Evolutionary conservation across 1,140 invertebrate species (phyloP), one percentile per base, ranked within the genome.

Genomic region (Drosophila yakuba): DNA sequence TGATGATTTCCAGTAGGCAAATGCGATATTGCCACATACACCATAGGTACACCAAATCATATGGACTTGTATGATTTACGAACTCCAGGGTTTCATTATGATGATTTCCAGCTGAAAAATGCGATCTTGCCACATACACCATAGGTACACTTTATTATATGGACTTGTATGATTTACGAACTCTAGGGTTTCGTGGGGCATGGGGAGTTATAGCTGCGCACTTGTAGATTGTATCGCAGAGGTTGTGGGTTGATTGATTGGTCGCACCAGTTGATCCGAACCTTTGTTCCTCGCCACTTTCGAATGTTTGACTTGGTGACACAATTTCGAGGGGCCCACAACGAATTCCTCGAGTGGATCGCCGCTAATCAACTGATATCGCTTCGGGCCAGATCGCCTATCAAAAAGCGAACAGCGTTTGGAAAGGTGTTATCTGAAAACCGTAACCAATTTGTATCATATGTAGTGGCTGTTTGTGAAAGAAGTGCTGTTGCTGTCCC

Each of bases 181-280:
- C 51, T 28, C 47, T 11, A 39, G 1, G 44, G 20, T n/a, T 35
- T 66, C 58, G 61, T 61, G 10, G 6, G 25, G 17, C 1, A 7
- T 43, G 55, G 43, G 56, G 35, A 17, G 11, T 11, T 17, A 48
- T 20, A 14, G 69, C 25, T n/a, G 17, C 48, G 64, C 52, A 64
- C 57, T 75, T 81, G 67, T 71, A 86, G 82, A 86, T 85, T 61
- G 28, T 86, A 85, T 85, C 82, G 57, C 50, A 35, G 23, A 38
- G 56, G 59, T 80, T 78, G 81, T 74, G 78, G 52, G 72, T 85
- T 85, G 82, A 85, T 85, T 85, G 82, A 85, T 85, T 85, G 82
- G 82, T 77, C 36, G 47, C 36, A 38, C 71, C 12, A 39, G 32
- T 38, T 12, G 62, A 35, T 23, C 2, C 20, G 28, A 35, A 23